Evolutionary conservation across 2,113 vertebrate species (phyloP), one percentile per base, ranked within the genome.

Genomic region (Charina bottae): DNA sequence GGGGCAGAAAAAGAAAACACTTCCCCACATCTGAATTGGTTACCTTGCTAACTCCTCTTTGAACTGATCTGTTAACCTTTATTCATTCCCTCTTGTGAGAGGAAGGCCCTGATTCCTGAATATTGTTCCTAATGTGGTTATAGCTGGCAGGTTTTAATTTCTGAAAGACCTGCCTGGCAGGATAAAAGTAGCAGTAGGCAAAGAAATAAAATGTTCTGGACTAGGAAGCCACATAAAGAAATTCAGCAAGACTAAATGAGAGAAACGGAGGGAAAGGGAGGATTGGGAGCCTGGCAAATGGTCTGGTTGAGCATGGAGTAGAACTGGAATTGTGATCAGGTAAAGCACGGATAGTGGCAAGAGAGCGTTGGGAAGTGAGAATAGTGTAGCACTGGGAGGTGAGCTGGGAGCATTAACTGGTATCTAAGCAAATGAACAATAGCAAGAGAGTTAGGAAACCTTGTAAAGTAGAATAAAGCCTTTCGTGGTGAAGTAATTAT

Each of bases 1-100:
- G 97, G 97, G 96, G 97, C 97, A 97, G 97, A 98, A 97, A 97
- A 96, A 94, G 94, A 93, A 96, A 96, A 95, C 95, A 96, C 4
- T 95, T 89, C 90, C 96, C 93, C 56, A 72, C 87, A 88, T 92
- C 95, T 89, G 3, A 62, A 17, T 58, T 91, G 23, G 93, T 87
- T 42, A 0, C 0, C 7, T 6, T 12, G 91, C 93, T 92, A n/a
- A 0, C 0, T 8, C 85, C 93, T 91, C 90, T 49, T 56, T 85
- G 60, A 0, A 23, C 0, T 90, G 93, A 90, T 28, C 92, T 87
- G 95, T 23, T 26, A 1, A 49, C 68, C 94, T 84, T 55, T 59
- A 64, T 87, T 55, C 72, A 55, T 84, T 83, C 56, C 42, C 2
- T 11, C 4, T 78, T 78, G 0, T 42, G 87, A 60, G 88, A 90